phyloP scores from a whole-genome alignment of 2,888 invertebrate species.

The Gibbula magus region DNA sequence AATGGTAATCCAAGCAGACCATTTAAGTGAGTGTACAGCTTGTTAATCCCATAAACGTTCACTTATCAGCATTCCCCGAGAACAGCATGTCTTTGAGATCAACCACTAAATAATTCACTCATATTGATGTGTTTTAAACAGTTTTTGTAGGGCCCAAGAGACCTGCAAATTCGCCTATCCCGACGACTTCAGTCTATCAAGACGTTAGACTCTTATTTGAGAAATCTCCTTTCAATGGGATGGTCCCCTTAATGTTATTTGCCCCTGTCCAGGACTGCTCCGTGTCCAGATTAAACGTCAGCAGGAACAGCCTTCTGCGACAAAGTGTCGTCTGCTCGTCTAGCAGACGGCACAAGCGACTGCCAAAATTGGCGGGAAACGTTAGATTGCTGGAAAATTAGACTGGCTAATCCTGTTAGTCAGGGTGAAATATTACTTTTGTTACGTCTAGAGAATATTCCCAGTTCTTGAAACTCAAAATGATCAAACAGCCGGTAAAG shows the following conservation, averaged over 20 bases:
- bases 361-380: constrained; percentile 2
- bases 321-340: background rate
- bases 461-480: background rate
- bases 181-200: constrained; percentile 3
- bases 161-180: background rate
- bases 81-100: background rate
- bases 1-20: background rate
- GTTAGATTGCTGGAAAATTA: background rate
- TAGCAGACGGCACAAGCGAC: background rate
- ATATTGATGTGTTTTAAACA: constrained; percentile 15
- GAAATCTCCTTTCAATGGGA: background rate
- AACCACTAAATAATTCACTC: constrained; percentile 13
- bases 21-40: background rate
- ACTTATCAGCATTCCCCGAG: background rate
- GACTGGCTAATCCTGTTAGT: constrained; percentile 1
- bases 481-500: too few relatives aligned
- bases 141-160: background rate
- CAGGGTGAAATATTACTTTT: constrained; percentile 16
- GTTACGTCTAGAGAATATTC: constrained; percentile 6
- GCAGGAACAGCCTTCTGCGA: constrained; percentile 3
- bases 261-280: background rate
- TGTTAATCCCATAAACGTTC: background rate
- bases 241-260: background rate
- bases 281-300: background rate
- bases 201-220: background rate